Conservation (phyloP, 2,888 invertebrate species). For the Quadroppia sp. region DNA sequence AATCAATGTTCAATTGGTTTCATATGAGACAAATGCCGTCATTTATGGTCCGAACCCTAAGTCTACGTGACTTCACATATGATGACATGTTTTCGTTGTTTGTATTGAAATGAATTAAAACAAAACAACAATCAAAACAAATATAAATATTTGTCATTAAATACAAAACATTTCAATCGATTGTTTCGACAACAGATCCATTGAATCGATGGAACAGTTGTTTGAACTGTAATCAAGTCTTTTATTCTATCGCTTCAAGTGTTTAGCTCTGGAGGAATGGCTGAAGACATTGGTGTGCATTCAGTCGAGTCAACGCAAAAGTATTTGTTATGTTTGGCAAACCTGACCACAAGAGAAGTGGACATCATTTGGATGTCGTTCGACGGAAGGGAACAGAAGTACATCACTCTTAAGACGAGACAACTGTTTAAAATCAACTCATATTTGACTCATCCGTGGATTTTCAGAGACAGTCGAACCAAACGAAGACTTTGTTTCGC, state of each 20-base stretch:
- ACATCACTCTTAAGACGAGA: slow-evolving; percentile 8
- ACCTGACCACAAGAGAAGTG: background rate
- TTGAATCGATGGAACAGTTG: too few species aligned
- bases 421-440: slow-evolving; percentile 9
- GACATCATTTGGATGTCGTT: slow-evolving; percentile 36
- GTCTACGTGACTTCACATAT: slow-evolving; percentile 16
- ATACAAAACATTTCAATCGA: too few species aligned
- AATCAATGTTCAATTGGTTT: too few species aligned
- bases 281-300: background rate
- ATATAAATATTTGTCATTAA: too few species aligned
- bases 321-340: background rate
- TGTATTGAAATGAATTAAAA: too few species aligned
- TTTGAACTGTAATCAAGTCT: too few species aligned
- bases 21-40: too few species aligned
- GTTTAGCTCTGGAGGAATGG: background rate
- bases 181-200: too few species aligned
- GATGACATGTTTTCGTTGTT: too few species aligned
- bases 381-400: slow-evolving; percentile 26
- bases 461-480: slow-evolving; percentile 36
- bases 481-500: slow-evolving; percentile 12
- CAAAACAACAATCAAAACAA: too few species aligned
- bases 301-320: background rate
- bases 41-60: slow-evolving; percentile 1
- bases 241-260: too few species aligned
- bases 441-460: slow-evolving; percentile 41